Conservation (phyloP, 2,113 vertebrate species). For the Xiphophorus couchianus region DNA sequence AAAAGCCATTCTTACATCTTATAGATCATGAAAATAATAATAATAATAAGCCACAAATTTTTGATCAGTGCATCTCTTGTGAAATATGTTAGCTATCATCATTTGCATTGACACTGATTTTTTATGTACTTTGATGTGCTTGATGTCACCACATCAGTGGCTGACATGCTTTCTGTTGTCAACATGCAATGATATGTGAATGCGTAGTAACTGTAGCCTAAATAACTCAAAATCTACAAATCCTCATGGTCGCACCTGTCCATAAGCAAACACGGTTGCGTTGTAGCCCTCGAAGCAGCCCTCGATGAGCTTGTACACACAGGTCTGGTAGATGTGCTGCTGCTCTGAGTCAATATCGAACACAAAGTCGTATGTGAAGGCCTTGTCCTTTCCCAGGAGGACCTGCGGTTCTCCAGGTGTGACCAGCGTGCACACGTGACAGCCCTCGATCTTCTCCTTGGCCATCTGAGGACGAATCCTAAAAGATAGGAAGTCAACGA, state of each 20-base stretch:
- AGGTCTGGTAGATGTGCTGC: slow-evolving; percentile 84
- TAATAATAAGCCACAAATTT: too few species aligned
- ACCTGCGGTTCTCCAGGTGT: slow-evolving; percentile 94
- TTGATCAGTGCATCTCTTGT: too few species aligned
- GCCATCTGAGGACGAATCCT: slow-evolving; percentile 98
- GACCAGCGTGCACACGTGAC: slow-evolving; percentile 94
- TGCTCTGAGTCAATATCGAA: slow-evolving; percentile 92
- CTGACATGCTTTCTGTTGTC: not conserved
- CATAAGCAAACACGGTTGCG: slow-evolving; percentile 94
- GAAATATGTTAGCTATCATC: too few species aligned
- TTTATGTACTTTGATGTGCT: not conserved
- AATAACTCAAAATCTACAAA: not conserved
- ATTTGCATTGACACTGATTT: not conserved
- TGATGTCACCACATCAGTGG: not conserved
- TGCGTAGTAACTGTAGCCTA: not conserved
- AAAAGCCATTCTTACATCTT: too few species aligned
- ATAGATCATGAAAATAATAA: too few species aligned
- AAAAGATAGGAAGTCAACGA: not conserved
- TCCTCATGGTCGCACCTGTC: slow-evolving; percentile 81
- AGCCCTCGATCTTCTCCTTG: slow-evolving; percentile 98
- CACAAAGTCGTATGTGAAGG: slow-evolving; percentile 97
- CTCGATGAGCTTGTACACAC: slow-evolving; percentile 91
- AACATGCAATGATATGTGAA: not conserved
- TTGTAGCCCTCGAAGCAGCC: slow-evolving; percentile 98
- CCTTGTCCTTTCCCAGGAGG: slow-evolving; percentile 97